phyloP scores from a whole-genome alignment of 2,113 vertebrate genomes.

The Phylloscopus whistleri region DNA sequence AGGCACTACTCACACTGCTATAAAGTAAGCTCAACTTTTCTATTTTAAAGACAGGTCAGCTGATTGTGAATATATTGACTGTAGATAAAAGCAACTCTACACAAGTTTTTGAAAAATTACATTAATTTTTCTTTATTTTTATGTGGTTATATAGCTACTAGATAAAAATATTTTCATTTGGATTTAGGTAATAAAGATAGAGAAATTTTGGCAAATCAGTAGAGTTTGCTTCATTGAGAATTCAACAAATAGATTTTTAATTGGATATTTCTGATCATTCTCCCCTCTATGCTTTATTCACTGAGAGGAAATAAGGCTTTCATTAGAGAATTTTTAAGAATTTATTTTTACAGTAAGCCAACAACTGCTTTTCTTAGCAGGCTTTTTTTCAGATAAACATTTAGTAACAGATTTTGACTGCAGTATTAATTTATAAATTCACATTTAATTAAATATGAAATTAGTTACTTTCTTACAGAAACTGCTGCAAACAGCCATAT shows the following conservation, averaged over 20 bases:
- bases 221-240: neutral
- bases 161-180: neutral
- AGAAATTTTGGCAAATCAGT: neutral
- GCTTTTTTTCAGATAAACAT: neutral
- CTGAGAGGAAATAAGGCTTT: neutral
- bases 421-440: neutral
- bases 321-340: no score
- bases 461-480: slow-evolving; percentile 2
- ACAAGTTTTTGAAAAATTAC: neutral
- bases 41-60: neutral
- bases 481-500: neutral
- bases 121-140: neutral
- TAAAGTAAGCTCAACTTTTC: neutral
- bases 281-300: neutral
- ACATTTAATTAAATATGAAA: neutral
- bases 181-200: neutral
- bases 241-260: neutral
- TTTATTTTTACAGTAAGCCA: neutral
- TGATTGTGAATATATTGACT: neutral
- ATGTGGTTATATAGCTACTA: neutral
- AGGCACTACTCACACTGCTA: neutral
- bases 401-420: neutral
- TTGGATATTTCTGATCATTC: neutral
- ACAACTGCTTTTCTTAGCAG: neutral
- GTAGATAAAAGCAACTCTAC: neutral